phyloP scores from a whole-genome alignment of 1,140 invertebrate species.

The Oedothorax gibbosus region DNA sequence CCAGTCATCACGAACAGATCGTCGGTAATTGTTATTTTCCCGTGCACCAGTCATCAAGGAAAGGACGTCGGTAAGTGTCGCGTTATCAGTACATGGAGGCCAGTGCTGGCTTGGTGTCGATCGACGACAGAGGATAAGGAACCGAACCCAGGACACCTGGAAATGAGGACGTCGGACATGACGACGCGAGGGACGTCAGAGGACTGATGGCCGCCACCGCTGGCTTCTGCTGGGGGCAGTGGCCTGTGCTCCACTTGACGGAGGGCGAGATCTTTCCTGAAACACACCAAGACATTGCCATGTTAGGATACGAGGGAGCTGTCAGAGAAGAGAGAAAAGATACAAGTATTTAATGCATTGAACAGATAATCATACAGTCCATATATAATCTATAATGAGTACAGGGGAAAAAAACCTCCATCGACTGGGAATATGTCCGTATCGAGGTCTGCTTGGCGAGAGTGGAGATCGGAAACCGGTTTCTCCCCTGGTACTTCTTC shows the following conservation, averaged over 20 bases:
- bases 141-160: slow-evolving; percentile 54
- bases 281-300: neutral
- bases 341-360: too few species aligned
- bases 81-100: slow-evolving; percentile 53
- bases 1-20: neutral
- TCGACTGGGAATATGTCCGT: too few species aligned
- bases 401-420: too few species aligned
- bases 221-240: slow-evolving; percentile 53
- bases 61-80: neutral
- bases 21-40: neutral
- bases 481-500: too few species aligned
- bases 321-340: too few species aligned
- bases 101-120: slow-evolving; percentile 54
- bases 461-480: too few species aligned
- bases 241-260: slow-evolving; percentile 47
- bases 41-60: neutral
- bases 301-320: too few species aligned
- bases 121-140: slow-evolving; percentile 53
- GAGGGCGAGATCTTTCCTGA: slow-evolving; percentile 53
- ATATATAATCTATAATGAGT: too few species aligned
- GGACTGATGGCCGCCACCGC: slow-evolving; percentile 56
- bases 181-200: slow-evolving; percentile 50
- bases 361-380: too few species aligned
- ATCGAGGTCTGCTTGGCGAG: too few species aligned
- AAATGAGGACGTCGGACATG: slow-evolving; percentile 55